Evolutionary conservation across 53 echinoderm and acorn worm genomes (phyloP), one percentile per base, ranked within the genome.

Genomic region (Antedon mediterranea): DNA sequence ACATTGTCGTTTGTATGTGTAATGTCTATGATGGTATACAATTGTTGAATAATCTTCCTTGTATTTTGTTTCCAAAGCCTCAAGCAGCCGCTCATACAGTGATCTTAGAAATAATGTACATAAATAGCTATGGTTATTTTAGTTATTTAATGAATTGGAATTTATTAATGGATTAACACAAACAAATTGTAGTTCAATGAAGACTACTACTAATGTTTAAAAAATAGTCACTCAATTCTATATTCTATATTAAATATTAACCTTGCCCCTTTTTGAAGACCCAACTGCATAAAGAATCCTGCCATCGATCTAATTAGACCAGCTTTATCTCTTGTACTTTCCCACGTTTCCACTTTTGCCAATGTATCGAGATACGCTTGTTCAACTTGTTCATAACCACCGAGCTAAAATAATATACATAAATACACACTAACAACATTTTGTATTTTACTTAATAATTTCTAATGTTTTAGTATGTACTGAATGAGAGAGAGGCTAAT

Each of bases 381-480:
- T 31, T 93, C 93, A n/a, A 93, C 93, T 71, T 87, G 88, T 32
- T 85, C 89, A 71, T 90, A 93, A 0, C 89, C 93, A 43, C 93
- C 93, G 8, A 93, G 83, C 93, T 90, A 73, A 33, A 13, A 29
- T 57, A 37, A 37, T 37, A 37, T 6, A 37, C 37, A 37, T 37
- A 6, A 37, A 37, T 6, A 37, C 37, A n/a, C n/a, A n/a, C n/a
- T n/a, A n/a, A n/a, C n/a, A n/a, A n/a, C n/a, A n/a, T n/a, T n/a
- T n/a, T n/a, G n/a, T n/a, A n/a, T n/a, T n/a, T n/a, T n/a, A n/a
- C n/a, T n/a, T n/a, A n/a, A n/a, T n/a, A n/a, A n/a, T n/a, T n/a
- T n/a, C n/a, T n/a, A n/a, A n/a, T n/a, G n/a, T n/a, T n/a, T n/a
- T n/a, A n/a, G n/a, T n/a, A n/a, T n/a, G n/a, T n/a, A n/a, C n/a